These are phyloP conservation scores for Apotomis turbidana DNA, from an alignment of 2,888 invertebrate species.

Conservation along the genomic window DNA sequence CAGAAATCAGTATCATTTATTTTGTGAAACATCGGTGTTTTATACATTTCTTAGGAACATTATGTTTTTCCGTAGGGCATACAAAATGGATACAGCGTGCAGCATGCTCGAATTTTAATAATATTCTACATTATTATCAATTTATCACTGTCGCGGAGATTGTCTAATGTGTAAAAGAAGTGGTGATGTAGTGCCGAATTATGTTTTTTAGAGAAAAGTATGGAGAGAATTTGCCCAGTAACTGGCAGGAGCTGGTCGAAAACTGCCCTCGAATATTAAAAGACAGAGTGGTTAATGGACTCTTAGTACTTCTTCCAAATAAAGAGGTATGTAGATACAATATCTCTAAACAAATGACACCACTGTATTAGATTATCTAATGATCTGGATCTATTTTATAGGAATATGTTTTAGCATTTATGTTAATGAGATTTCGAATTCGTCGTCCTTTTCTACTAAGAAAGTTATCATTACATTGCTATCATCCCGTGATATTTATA, in stretches of 20 bases:
- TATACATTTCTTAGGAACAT: too few species aligned
- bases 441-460: background rate
- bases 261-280: slow-evolving; percentile 81
- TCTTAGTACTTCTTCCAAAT: slow-evolving; percentile 76
- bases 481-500: slow-evolving; percentile 17
- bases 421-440: background rate
- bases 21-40: too few species aligned
- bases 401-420: background rate
- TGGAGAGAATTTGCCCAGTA: slow-evolving; percentile 86
- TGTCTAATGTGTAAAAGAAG: slow-evolving; percentile 14
- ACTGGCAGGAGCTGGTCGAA: slow-evolving; percentile 87
- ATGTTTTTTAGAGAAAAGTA: slow-evolving; percentile 82
- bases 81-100: too few species aligned
- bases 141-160: background rate
- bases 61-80: too few species aligned
- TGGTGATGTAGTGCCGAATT: slow-evolving; percentile 33
- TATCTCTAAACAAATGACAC: slow-evolving; percentile 31
- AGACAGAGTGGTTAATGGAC: slow-evolving; percentile 80
- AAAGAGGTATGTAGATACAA: slow-evolving; percentile 63
- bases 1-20: too few species aligned
- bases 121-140: background rate
- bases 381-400: background rate
- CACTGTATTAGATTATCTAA: slow-evolving; percentile 2
- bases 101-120: too few species aligned
- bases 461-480: slow-evolving; percentile 15